A percentile compares a stretch with the other conserved stretches of the same genome.
phyloP scores from a whole-genome alignment of 2,113 vertebrate genomes.

The Hucho hucho region DNA sequence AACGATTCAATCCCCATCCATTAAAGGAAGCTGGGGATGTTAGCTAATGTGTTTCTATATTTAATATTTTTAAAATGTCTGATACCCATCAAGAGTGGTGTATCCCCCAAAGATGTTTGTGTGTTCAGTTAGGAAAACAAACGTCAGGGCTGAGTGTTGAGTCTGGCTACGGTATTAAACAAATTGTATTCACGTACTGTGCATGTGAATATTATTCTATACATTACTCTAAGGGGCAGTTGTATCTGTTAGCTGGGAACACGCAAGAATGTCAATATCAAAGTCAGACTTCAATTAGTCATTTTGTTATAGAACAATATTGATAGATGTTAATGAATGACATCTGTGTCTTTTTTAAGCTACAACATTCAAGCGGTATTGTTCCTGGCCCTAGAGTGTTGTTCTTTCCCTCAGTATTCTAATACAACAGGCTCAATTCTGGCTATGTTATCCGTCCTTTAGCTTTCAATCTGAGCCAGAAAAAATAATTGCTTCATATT shows the following conservation, averaged over 20 bases:
- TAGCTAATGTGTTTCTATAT: slow-evolving; percentile 68
- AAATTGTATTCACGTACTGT: slow-evolving; percentile 16
- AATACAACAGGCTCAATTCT: not conserved
- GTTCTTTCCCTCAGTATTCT: not conserved
- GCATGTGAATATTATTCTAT: slow-evolving; percentile 17
- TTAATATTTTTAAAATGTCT: slow-evolving; percentile 60
- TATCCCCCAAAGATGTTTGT: slow-evolving; percentile 37
- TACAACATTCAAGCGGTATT: not conserved
- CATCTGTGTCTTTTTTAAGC: not conserved
- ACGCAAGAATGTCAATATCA: too few relatives aligned
- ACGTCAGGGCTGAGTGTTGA: slow-evolving; percentile 17
- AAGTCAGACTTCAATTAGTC: not conserved
- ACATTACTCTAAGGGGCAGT: slow-evolving; percentile 7
- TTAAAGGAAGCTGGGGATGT: slow-evolving; percentile 45
- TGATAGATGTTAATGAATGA: not conserved
- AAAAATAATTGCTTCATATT: not conserved
- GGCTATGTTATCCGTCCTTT: not conserved
- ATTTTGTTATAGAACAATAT: not conserved
- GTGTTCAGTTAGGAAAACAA: slow-evolving; percentile 51
- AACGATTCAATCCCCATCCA: slow-evolving; percentile 32
- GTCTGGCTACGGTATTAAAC: slow-evolving; percentile 24
- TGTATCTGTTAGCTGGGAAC: not conserved
- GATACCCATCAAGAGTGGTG: slow-evolving; percentile 45
- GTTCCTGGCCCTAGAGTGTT: not conserved
- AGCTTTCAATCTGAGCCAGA: not conserved